These are phyloP conservation scores for Triplophysa siluroides DNA, from an alignment of 2,113 vertebrate genomes.

Conservation along the genomic window DNA sequence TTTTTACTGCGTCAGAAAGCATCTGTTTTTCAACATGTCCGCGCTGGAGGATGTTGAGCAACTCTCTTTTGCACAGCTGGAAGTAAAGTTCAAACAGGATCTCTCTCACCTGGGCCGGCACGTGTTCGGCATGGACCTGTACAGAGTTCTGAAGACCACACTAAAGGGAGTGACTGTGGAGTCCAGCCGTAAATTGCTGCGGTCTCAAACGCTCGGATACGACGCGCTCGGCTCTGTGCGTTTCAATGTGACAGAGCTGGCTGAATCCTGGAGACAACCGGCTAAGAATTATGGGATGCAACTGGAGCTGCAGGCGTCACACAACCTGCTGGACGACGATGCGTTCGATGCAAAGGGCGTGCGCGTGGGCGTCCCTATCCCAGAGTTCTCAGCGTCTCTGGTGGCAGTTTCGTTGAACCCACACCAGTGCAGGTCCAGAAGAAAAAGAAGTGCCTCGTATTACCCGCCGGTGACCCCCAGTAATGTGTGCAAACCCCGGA, in stretches of 20 bases:
- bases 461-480: conserved; percentile 57
- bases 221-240: conserved; percentile 65
- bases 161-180: conserved; percentile 58
- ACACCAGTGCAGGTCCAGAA: conserved; percentile 72
- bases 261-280: conserved; percentile 61
- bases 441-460: conserved; percentile 67
- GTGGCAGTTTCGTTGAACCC: conserved; percentile 81
- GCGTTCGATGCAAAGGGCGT: not conserved
- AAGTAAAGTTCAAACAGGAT: conserved; percentile 76
- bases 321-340: conserved; percentile 17
- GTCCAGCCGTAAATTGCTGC: conserved; percentile 66
- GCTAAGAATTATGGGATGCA: conserved; percentile 71
- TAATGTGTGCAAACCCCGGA: conserved; percentile 81
- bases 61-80: conserved; percentile 82
- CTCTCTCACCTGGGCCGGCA: conserved; percentile 46
- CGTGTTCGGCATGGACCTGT: conserved; percentile 75
- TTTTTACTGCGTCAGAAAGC: conserved; percentile 76
- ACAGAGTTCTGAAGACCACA: conserved; percentile 53
- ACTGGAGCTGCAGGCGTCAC: conserved; percentile 69
- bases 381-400: conserved; percentile 72
- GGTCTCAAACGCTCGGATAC: conserved; percentile 72
- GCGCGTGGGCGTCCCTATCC: not conserved
- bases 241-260: conserved; percentile 77
- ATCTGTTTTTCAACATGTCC: conserved; percentile 85
- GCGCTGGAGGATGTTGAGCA: conserved; percentile 80